A percentile compares a stretch with the other conserved stretches of the same genome.
Evolutionary conservation across 2,888 invertebrate genomes (phyloP).

Genomic region (Acholoe squamosa): DNA sequence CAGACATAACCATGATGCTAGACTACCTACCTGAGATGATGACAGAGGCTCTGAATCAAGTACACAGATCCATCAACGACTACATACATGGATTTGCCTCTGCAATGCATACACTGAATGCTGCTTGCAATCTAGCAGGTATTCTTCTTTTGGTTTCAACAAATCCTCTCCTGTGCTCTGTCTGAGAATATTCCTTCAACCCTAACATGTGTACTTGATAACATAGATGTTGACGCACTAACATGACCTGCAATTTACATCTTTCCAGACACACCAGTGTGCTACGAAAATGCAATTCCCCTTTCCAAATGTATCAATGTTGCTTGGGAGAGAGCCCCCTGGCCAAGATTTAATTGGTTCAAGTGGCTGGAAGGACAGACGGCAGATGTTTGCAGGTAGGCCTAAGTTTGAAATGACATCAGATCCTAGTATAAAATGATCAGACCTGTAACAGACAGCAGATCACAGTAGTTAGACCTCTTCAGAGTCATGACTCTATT

Average conservation of each 20-base stretch:
- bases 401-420: no score
- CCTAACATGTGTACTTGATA: neutral
- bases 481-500: neutral
- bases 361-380: neutral
- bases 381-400: no score
- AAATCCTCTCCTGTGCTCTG: neutral
- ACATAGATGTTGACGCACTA: neutral
- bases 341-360: slow-evolving; percentile 6
- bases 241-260: neutral
- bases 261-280: neutral
- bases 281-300: neutral
- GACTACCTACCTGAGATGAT: neutral
- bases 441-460: neutral
- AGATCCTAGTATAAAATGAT: neutral
- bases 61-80: neutral
- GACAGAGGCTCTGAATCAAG: neutral
- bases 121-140: neutral
- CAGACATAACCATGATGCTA: neutral
- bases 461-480: neutral
- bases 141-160: neutral
- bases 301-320: neutral
- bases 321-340: neutral
- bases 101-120: neutral
- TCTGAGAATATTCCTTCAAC: neutral
- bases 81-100: neutral